These are phyloP conservation scores for Neofelis nebulosa DNA, from an alignment of 2,113 vertebrate species.

Conservation along the genomic window DNA sequence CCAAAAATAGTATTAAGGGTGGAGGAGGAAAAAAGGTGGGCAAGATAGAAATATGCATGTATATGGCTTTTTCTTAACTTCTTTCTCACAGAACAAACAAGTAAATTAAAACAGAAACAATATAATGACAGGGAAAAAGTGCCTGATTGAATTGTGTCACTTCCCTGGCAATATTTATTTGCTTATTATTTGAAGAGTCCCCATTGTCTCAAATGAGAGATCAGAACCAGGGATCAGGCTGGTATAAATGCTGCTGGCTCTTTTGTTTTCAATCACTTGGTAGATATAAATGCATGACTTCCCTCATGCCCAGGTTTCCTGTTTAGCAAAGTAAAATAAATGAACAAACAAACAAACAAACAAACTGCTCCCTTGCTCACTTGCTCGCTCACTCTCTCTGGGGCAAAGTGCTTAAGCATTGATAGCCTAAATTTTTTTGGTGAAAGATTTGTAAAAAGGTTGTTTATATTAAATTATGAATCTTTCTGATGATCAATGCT, in stretches of 20 bases:
- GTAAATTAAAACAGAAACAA: constrained; percentile 60
- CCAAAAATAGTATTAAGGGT: not conserved
- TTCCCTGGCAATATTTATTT: constrained; percentile 56
- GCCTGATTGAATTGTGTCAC: not conserved
- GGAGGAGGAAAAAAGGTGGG: not conserved
- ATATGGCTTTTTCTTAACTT: constrained; percentile 15
- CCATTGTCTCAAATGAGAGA: not conserved
- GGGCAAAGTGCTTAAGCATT: no score
- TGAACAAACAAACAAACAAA: not conserved
- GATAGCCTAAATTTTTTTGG: not conserved
- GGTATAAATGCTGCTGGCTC: not conserved
- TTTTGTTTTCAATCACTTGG: constrained; percentile 11
- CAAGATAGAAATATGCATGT: not conserved
- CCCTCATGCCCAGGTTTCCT: not conserved
- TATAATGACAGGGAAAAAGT: constrained; percentile 33
- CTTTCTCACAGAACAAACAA: constrained; percentile 38
- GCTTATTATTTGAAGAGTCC: constrained; percentile 23
- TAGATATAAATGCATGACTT: not conserved
- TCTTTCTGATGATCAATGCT: not conserved
- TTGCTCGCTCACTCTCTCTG: no score
- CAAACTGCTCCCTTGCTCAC: no score
- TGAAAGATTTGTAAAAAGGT: not conserved
- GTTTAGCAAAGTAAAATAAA: not conserved
- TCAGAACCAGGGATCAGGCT: not conserved
- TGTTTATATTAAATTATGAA: not conserved